Conservation (phyloP, 2,113 vertebrate species). For the Rhineura floridana region DNA sequence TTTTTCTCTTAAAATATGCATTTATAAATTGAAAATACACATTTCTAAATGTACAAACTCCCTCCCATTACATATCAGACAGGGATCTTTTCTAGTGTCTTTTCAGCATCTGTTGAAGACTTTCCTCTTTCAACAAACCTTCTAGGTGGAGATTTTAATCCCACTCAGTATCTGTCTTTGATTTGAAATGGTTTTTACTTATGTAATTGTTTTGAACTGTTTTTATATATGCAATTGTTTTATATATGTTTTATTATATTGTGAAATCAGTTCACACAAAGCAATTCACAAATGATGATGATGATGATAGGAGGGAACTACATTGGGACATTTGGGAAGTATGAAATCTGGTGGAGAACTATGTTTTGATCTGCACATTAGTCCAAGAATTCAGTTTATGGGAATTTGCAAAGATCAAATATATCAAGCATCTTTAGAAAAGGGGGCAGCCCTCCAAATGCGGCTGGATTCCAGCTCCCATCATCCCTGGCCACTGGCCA, state of each 20-base stretch:
- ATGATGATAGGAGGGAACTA: not conserved
- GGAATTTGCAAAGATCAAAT: not conserved
- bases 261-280: no score
- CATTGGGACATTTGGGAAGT: not conserved
- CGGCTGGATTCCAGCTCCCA: no score
- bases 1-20: not conserved
- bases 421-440: not conserved
- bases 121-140: no score
- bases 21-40: not conserved
- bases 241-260: not conserved
- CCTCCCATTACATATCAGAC: no score
- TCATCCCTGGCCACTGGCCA: no score
- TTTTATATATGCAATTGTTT: not conserved
- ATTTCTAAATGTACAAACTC: not conserved
- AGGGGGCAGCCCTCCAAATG: not conserved
- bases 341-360: not conserved
- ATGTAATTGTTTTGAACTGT: not conserved
- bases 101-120: no score
- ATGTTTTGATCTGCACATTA: not conserved
- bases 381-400: not conserved
- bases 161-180: no score
- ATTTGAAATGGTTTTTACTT: no score
- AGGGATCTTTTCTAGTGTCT: no score
- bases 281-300: no score
- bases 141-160: no score